A percentile compares a stretch with the other conserved stretches of the same genome.
Conservation (phyloP, 2,888 invertebrate genomes). For the Cerastis rubricosa region DNA sequence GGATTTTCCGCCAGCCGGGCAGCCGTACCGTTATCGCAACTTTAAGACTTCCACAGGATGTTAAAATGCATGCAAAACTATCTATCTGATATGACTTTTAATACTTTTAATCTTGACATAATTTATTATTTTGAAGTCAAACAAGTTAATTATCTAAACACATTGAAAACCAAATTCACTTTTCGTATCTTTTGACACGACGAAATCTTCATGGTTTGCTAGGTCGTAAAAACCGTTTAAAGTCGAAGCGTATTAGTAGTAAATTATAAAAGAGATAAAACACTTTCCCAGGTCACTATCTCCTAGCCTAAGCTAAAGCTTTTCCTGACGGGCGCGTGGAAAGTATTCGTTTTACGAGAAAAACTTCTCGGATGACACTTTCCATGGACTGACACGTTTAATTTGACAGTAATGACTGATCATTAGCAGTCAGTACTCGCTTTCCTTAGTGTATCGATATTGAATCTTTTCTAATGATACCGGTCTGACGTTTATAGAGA, state of each 20-base stretch:
- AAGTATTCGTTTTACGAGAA: constrained; percentile 62
- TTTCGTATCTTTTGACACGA: background rate
- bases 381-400: constrained; percentile 67
- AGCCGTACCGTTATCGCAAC: background rate
- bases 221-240: background rate
- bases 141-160: background rate
- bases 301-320: constrained; percentile 46
- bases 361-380: constrained; percentile 68
- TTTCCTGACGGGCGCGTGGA: constrained; percentile 62
- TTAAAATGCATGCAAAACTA: constrained; percentile 2
- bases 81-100: background rate
- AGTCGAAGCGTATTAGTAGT: background rate
- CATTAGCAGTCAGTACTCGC: constrained; percentile 55
- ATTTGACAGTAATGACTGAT: constrained; percentile 64
- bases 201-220: background rate
- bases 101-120: background rate
- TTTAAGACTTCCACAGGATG: constrained; percentile 6
- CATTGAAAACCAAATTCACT: background rate
- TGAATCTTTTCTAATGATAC: constrained; percentile 61
- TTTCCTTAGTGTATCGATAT: constrained; percentile 58
- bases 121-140: background rate
- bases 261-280: constrained; percentile 1
- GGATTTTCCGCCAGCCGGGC: constrained; percentile 8
- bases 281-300: constrained; percentile 25
- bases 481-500: constrained; percentile 13